Base-by-base conservation (phyloP, 2,888 invertebrate species). In the Sisyra nigra region DNA sequence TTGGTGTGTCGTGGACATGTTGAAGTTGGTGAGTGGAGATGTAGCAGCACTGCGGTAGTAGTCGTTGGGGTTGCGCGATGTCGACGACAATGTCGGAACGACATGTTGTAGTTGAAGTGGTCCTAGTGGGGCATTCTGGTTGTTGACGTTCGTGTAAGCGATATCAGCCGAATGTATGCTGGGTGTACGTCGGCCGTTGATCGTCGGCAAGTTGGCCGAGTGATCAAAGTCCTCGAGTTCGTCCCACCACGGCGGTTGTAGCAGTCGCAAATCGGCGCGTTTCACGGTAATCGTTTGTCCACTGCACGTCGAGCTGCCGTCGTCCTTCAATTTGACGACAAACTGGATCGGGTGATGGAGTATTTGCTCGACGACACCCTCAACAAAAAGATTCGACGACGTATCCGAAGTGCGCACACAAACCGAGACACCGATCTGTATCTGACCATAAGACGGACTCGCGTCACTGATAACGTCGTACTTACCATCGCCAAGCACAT, bases 161-260 rank as follows among this genome's bases (percentile, higher is more conserved):
- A 11, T 14, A 34, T 34, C 34, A 14, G 14, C 8, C 5, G 19
- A 17, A 7, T 18, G 19, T 1, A 17, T 17, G n/a, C n/a, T n/a
- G 3, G 24, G 24, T 5, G 24, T 24, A 24, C 24, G 24, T 24
- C 24, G 24, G 7, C 24, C 24, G 24, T 24, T 48, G 13, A 42
- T 39, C 33, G 34, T 32, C 4, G 47, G 44, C 13, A 47, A 34
- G 10, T 45, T 19, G 41, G 48, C 39, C 47, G 52, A 29, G 35
- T 38, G 42, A 35, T 41, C 66, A 0, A 72, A 66, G 53, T 82
- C 83, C 54, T 83, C 87, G 46, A 96, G 62, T 64, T 97, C 96
- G 55, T 96, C 97, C 66, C 84, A 87, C 96, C 97, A 97, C 0
- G 96, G 97, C 11, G 94, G 92, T 57, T 84, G 76, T 50, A 94